Base-by-base conservation (phyloP, 2,113 vertebrate genomes). In the Ophiodon elongatus region DNA sequence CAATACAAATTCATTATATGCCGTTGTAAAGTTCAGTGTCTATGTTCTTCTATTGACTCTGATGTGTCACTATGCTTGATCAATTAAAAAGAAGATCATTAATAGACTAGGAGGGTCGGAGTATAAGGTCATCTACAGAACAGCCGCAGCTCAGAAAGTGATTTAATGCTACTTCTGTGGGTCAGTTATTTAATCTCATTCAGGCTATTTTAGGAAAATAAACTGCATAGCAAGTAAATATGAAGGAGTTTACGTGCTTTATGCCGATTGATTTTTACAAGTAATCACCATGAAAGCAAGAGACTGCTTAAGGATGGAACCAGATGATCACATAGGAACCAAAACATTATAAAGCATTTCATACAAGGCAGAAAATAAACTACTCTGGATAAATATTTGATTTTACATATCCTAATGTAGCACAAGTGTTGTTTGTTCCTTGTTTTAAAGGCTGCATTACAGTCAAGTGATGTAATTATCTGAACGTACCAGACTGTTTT, bases 1-100 rank as follows among this genome's bases (percentile, higher is more conserved):
- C 1, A 50, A 65, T 39, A n/a, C 73, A 63, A 60, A 66, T 41
- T 62, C 17, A 76, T n/a, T 45, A 72, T 35, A 31, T 21, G 15
- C 35, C 39, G 6, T n/a, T 37, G 50, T 63, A 60, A 1, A 14
- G 31, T 27, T 37, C 0, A 39, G 41, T 64, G 14, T 10, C 14
- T 11, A 7, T 37, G 57, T 21, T 47, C 7, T 47, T 31, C 8
- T 64, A 19, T 45, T 68, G 17, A 21, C 35, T 47, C 45, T 54
- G 29, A 41, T 11, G 60, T 7, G 31, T 66, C 31, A 54, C 31
- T 43, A 11, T 21, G 19, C 56, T 62, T 62, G 8, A n/a, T 23
- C 17, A 19, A 59, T 66, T 15, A 7, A 43, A 66, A 66, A 65
- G 6, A 37, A 15, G 21, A 43, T n/a, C 39, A 14, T n/a, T 23